These are phyloP conservation scores for Proisotoma minuta DNA, from an alignment of 2,888 invertebrate genomes.

Conservation along the genomic window DNA sequence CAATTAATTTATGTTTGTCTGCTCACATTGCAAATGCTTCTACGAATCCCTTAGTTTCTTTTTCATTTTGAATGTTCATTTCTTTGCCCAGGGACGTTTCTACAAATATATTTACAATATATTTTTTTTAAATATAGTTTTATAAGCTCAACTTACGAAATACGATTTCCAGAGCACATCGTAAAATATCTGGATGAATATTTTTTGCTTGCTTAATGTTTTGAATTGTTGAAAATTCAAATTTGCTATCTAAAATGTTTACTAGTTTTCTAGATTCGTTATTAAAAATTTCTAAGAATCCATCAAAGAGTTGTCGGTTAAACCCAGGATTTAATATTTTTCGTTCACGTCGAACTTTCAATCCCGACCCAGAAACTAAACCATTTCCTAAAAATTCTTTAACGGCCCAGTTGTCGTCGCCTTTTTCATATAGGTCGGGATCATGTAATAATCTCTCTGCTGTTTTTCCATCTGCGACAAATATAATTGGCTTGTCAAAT, in stretches of 20 bases:
- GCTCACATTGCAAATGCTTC: background rate
- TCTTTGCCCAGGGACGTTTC: background rate
- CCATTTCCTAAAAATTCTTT: background rate
- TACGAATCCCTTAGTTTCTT: background rate
- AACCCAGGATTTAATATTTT: conserved; percentile 1
- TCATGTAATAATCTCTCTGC: conserved; percentile 1
- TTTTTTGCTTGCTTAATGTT: background rate
- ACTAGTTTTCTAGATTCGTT: conserved; percentile 1
- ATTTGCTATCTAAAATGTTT: background rate
- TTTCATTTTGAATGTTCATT: background rate
- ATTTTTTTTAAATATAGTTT: background rate
- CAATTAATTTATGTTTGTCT: background rate
- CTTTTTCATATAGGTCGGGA: conserved; percentile 1
- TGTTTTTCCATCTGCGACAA: background rate
- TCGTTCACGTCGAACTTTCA: background rate
- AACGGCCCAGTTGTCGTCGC: background rate
- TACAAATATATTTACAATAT: background rate
- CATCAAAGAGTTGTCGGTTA: background rate
- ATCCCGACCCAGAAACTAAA: background rate
- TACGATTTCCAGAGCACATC: background rate
- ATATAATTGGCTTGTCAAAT: background rate
- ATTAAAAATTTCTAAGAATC: conserved; percentile 1
- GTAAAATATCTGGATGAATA: background rate
- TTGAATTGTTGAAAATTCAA: background rate
- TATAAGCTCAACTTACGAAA: background rate